These are phyloP conservation scores for Porites cylindrica DNA, from an alignment of 92 coral and sea anemone genomes.

Conservation along the genomic window DNA sequence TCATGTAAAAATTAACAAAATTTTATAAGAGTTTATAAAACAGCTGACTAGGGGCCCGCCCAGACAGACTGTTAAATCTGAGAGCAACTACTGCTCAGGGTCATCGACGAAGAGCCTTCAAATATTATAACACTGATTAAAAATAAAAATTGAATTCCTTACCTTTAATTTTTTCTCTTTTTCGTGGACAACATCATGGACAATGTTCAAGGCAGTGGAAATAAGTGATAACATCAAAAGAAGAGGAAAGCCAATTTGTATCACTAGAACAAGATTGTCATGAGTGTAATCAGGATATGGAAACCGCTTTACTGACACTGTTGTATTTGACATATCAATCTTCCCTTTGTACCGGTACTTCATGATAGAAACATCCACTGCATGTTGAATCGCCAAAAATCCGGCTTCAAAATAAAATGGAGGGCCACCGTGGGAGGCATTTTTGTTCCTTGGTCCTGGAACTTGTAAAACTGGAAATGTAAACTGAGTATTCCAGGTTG, in stretches of 20 bases:
- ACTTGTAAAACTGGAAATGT: slow-evolving; percentile 83
- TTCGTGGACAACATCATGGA: slow-evolving; percentile 89
- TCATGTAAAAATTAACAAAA: too few species aligned
- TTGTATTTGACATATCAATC: not conserved
- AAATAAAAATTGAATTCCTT: not conserved
- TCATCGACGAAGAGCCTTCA: too few species aligned
- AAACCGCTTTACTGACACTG: slow-evolving; percentile 75
- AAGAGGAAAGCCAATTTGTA: slow-evolving; percentile 84
- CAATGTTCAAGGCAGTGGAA: slow-evolving; percentile 83
- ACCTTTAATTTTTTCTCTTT: slow-evolving; percentile 96
- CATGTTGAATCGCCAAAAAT: slow-evolving; percentile 89
- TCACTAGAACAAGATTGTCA: slow-evolving; percentile 81
- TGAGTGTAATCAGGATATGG: slow-evolving; percentile 88
- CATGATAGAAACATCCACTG: slow-evolving; percentile 84
- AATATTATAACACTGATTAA: too few species aligned
- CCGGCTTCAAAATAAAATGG: slow-evolving; percentile 87
- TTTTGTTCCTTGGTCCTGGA: slow-evolving; percentile 81
- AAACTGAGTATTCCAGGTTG: slow-evolving; percentile 89
- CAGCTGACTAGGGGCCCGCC: too few species aligned
- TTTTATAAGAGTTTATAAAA: too few species aligned
- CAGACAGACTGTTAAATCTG: too few species aligned
- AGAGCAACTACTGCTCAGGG: too few species aligned
- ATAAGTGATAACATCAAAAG: slow-evolving; percentile 88
- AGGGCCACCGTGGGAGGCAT: slow-evolving; percentile 75
- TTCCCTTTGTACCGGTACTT: slow-evolving; percentile 53